Percentiles rank a stretch among this genome's conserved stretches.
phyloP scores from a whole-genome alignment of 2,888 invertebrate species.

The Cataglyphis altisquamis region DNA sequence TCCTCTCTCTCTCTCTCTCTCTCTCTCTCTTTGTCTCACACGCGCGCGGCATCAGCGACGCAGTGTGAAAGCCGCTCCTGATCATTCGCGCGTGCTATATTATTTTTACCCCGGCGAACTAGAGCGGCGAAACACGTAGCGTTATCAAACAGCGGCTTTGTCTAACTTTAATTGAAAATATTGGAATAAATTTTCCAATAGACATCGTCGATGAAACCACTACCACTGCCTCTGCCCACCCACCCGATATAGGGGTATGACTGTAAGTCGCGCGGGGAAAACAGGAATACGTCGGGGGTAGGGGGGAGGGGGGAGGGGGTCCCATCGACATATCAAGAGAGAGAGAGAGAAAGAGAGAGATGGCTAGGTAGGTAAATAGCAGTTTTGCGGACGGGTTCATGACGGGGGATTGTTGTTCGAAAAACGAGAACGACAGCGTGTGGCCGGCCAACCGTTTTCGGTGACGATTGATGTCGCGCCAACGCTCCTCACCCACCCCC shows the following conservation, averaged over 20 bases:
- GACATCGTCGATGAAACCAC: slow-evolving; percentile 71
- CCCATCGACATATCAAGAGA: background rate
- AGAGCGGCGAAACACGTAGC: slow-evolving; percentile 81
- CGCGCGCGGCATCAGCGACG: slow-evolving; percentile 39
- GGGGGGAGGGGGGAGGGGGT: background rate
- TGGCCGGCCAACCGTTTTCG: slow-evolving; percentile 71
- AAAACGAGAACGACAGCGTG: slow-evolving; percentile 66
- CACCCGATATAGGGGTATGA: slow-evolving; percentile 60
- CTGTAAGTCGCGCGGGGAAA: slow-evolving; percentile 56
- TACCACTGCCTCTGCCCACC: slow-evolving; percentile 44
- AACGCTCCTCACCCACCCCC: slow-evolving; percentile 32
- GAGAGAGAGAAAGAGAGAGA: slow-evolving; percentile 9
- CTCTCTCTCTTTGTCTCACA: background rate
- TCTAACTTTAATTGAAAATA: slow-evolving; percentile 86
- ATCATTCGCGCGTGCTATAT: slow-evolving; percentile 79
- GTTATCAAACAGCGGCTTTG: slow-evolving; percentile 83
- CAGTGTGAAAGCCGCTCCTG: slow-evolving; percentile 72
- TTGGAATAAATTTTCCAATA: slow-evolving; percentile 85
- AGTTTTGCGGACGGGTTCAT: slow-evolving; percentile 71
- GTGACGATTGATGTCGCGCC: slow-evolving; percentile 40
- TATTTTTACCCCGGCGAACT: slow-evolving; percentile 82
- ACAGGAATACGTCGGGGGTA: slow-evolving; percentile 2
- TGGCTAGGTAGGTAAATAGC: slow-evolving; percentile 68
- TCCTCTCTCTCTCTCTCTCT: background rate
- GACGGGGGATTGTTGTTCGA: slow-evolving; percentile 65